Conservation (phyloP, 2,113 vertebrate species). For the Pholis gunnellus region DNA sequence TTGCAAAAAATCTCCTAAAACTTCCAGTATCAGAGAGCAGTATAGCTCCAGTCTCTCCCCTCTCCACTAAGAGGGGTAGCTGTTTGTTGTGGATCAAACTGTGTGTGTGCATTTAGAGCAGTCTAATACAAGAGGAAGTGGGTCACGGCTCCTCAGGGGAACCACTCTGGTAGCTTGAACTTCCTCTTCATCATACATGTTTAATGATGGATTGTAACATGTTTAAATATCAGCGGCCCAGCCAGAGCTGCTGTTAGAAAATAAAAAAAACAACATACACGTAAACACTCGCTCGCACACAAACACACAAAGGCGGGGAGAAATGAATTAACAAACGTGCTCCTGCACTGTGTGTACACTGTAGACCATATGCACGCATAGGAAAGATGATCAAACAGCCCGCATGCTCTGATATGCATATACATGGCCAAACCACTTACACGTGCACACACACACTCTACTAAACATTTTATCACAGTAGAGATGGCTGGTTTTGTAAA, state of each 20-base stretch:
- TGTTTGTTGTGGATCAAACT: constrained; percentile 55
- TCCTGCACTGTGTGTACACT: neutral
- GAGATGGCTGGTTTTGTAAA: neutral
- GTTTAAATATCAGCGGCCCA: constrained; percentile 50
- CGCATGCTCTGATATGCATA: neutral
- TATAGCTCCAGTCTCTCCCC: neutral
- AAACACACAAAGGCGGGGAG: neutral
- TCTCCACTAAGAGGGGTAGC: neutral
- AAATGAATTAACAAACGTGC: neutral
- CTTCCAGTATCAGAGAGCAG: neutral
- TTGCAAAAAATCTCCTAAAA: neutral
- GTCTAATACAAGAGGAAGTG: constrained; percentile 73
- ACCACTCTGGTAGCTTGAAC: constrained; percentile 62
- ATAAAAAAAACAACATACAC: neutral
- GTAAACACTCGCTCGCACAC: constrained; percentile 13
- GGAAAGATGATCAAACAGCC: neutral
- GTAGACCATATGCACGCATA: neutral
- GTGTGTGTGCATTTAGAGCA: constrained; percentile 44
- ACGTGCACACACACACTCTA: neutral
- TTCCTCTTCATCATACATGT: constrained; percentile 73
- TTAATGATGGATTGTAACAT: constrained; percentile 73
- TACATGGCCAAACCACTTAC: neutral
- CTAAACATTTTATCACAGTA: neutral
- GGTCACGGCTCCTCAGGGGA: constrained; percentile 75
- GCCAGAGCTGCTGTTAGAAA: constrained; percentile 13